Evolutionary conservation across 2,113 vertebrate genomes (phyloP).

Genomic region (Scomber japonicus): DNA sequence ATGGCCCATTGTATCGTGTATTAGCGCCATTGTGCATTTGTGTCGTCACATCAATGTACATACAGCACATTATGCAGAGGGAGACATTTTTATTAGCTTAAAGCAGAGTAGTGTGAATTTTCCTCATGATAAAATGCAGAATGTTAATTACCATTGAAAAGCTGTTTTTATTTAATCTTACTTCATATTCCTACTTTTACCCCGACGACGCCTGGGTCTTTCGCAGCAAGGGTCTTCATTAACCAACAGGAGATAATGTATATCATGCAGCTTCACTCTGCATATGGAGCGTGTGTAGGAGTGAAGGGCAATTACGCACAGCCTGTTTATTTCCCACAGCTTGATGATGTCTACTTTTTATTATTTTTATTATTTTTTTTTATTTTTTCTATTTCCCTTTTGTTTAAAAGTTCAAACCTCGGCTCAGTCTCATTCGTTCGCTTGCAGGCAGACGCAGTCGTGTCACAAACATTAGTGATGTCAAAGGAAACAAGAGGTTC

Average conservation of each 20-base stretch:
- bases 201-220: neutral
- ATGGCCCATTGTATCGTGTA: no score
- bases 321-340: slow-evolving; percentile 45
- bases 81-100: slow-evolving; percentile 11
- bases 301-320: slow-evolving; percentile 29
- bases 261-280: slow-evolving; percentile 37
- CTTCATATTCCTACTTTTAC: slow-evolving; percentile 23
- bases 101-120: slow-evolving; percentile 3
- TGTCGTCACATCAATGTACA: neutral
- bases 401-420: slow-evolving; percentile 18
- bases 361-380: neutral
- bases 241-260: slow-evolving; percentile 46
- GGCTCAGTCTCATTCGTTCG: slow-evolving; percentile 29
- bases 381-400: slow-evolving; percentile 39
- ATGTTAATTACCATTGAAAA: slow-evolving; percentile 6
- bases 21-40: neutral
- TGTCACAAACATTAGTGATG: slow-evolving; percentile 22
- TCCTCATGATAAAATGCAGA: slow-evolving; percentile 6
- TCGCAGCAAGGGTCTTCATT: slow-evolving; percentile 48
- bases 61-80: neutral
- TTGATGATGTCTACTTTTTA: neutral
- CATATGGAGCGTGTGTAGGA: slow-evolving; percentile 45
- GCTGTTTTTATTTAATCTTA: neutral
- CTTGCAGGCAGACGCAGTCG: neutral
- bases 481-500: slow-evolving; percentile 19